Conservation (phyloP, 2,113 vertebrate genomes). For the Spermophilus dauricus region DNA sequence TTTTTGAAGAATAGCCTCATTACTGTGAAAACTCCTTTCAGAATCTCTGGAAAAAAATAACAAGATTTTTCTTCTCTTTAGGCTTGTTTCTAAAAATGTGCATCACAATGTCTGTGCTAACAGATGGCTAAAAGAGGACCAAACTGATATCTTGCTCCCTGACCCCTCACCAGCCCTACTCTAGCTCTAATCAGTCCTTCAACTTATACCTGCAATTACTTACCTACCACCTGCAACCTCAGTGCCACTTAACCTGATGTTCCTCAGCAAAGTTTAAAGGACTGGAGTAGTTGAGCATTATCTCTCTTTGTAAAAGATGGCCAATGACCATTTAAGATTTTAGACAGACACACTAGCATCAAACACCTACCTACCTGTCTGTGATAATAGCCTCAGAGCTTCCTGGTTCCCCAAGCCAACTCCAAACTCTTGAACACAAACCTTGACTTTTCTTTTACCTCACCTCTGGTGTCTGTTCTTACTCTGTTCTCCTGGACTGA, state of each 20-base stretch:
- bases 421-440: not conserved
- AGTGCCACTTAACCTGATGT: not conserved
- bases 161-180: not conserved
- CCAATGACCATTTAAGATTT: not conserved
- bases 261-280: not conserved
- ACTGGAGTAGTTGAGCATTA: not conserved
- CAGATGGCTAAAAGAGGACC: not conserved
- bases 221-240: not conserved
- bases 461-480: not conserved
- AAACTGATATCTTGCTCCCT: not conserved
- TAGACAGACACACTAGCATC: not conserved
- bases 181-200: not conserved
- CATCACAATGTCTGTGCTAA: not conserved
- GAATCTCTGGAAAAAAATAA: not conserved
- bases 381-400: not conserved
- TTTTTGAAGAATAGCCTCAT: constrained; percentile 67
- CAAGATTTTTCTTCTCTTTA: not conserved
- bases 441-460: too few species aligned
- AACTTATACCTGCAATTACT: not conserved
- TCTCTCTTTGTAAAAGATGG: not conserved
- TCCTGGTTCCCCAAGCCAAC: not conserved
- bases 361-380: not conserved
- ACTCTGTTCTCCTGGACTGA: not conserved
- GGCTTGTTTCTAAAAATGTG: constrained; percentile 32
- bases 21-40: constrained; percentile 63